These are phyloP conservation scores for Drosophila vallismaia DNA, from an alignment of 2,888 invertebrate genomes.

Conservation along the genomic window DNA sequence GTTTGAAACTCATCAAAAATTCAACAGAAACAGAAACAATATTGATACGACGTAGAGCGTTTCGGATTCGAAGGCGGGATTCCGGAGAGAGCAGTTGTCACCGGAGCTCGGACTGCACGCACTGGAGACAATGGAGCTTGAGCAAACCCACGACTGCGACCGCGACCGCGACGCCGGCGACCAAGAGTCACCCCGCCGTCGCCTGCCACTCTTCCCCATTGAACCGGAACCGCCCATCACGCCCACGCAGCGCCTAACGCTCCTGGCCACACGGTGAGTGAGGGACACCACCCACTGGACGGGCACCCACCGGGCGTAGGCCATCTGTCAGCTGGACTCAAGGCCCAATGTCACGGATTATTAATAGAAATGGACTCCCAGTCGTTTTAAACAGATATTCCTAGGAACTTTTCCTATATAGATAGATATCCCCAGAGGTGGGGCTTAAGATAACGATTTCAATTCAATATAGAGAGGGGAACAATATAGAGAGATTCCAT, in stretches of 20 bases:
- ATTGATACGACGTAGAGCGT: conserved; percentile 7
- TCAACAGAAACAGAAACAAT: conserved; percentile 41
- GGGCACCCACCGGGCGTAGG: neutral
- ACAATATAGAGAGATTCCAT: neutral
- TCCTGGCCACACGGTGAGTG: conserved; percentile 67
- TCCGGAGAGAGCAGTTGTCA: conserved; percentile 27
- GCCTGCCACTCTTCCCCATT: conserved; percentile 78
- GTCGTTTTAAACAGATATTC: too few relatives aligned
- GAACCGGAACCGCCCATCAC: conserved; percentile 65
- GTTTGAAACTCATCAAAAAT: conserved; percentile 73
- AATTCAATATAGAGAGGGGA: neutral
- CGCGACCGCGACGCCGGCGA: conserved; percentile 18
- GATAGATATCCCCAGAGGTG: too few relatives aligned
- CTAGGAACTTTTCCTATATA: too few relatives aligned
- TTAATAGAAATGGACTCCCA: conserved; percentile 1
- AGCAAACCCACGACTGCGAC: neutral
- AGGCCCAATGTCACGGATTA: neutral
- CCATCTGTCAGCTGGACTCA: neutral
- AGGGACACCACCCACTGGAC: conserved; percentile 5
- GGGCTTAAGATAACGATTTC: neutral
- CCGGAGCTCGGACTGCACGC: conserved; percentile 17
- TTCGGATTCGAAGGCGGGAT: conserved; percentile 8
- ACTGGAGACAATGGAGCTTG: conserved; percentile 9
- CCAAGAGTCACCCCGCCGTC: conserved; percentile 22
- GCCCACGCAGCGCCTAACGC: conserved; percentile 69